These are phyloP conservation scores for Dendropsophus ebraccatus DNA, from an alignment of 2,113 vertebrate species.

Conservation along the genomic window DNA sequence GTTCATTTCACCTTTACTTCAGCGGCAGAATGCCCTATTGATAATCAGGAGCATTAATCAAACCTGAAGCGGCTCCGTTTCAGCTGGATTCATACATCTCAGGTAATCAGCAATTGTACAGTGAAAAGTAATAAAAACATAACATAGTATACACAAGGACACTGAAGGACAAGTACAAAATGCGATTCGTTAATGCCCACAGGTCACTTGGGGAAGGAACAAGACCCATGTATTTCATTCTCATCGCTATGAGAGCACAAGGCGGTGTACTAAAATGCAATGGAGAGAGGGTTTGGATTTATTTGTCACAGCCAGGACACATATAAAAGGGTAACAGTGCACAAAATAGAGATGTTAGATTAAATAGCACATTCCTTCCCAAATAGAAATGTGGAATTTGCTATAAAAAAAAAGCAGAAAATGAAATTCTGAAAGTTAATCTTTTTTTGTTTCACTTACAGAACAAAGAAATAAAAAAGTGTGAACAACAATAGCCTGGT, in stretches of 20 bases:
- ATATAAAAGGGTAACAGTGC: slow-evolving; percentile 7
- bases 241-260: not conserved
- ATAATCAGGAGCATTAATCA: slow-evolving; percentile 39
- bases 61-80: slow-evolving; percentile 11
- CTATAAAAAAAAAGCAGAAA: too few relatives aligned
- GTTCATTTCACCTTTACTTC: slow-evolving; percentile 28
- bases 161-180: slow-evolving; percentile 39
- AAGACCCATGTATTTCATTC: slow-evolving; percentile 26
- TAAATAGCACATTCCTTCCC: not conserved
- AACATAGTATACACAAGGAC: slow-evolving; percentile 37
- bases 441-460: not conserved
- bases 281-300: not conserved
- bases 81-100: slow-evolving; percentile 24
- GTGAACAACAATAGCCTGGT: not conserved
- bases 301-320: slow-evolving; percentile 3
- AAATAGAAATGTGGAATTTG: not conserved
- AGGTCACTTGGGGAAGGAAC: slow-evolving; percentile 17
- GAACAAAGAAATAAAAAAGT: not conserved
- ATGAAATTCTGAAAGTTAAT: not conserved
- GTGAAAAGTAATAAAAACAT: not conserved
- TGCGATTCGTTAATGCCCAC: slow-evolving; percentile 3
- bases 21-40: not conserved
- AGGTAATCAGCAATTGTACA: slow-evolving; percentile 17
- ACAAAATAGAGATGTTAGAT: slow-evolving; percentile 32
- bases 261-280: slow-evolving; percentile 17